Percentiles rank a stretch among this genome's conserved stretches.
These are phyloP conservation scores for Nyctibius grandis DNA, from an alignment of 2,797 vertebrate species.

Conservation along the genomic window DNA sequence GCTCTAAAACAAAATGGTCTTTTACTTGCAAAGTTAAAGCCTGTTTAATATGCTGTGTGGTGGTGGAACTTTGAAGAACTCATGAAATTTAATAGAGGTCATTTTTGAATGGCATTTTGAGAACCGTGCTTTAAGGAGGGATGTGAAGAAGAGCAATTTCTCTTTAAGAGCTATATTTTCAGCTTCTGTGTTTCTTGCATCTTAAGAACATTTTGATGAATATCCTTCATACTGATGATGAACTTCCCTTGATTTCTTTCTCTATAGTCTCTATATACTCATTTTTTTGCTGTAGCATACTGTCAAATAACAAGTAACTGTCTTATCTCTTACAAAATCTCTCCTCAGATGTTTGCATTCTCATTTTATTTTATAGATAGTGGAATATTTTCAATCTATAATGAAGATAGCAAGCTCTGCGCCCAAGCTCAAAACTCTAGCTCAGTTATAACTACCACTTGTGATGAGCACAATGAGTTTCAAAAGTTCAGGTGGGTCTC, in stretches of 20 bases:
- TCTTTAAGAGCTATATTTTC: background rate
- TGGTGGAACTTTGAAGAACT: background rate
- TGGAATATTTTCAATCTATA: constrained; percentile 86
- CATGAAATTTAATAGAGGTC: background rate
- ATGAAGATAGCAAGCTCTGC: constrained; percentile 86
- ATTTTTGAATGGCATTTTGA: background rate
- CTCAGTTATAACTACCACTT: constrained; percentile 67
- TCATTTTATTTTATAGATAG: constrained; percentile 69
- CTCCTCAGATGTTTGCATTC: background rate
- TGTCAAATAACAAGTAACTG: background rate
- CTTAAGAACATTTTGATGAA: background rate
- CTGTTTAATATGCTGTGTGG: background rate
- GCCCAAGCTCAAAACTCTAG: constrained; percentile 72
- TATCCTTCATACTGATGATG: background rate
- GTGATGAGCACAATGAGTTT: constrained; percentile 72
- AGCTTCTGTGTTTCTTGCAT: background rate
- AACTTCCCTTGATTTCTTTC: background rate
- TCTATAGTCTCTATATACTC: background rate
- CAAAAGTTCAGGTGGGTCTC: constrained; percentile 93
- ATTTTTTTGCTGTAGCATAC: background rate
- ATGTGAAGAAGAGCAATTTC: background rate
- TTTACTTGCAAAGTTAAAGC: background rate
- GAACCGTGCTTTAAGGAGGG: background rate
- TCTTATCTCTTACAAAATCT: background rate
- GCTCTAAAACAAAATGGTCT: background rate